Evolutionary conservation across 1,140 invertebrate species (phyloP).

Genomic region (Drosophila pectinifera): DNA sequence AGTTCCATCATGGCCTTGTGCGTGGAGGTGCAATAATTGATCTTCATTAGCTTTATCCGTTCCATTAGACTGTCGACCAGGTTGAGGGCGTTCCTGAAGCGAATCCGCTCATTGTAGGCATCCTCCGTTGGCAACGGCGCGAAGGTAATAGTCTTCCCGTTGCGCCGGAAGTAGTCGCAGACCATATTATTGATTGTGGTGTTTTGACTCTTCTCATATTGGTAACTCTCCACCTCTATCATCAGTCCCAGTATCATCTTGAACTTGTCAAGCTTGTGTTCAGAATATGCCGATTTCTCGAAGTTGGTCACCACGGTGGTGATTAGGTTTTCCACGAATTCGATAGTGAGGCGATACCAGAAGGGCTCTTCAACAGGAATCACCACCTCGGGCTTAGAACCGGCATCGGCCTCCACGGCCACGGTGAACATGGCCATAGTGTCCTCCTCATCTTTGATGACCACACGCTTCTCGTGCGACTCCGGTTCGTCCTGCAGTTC

Average conservation of each 20-base stretch:
- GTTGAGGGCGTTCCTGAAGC: slow-evolving; percentile 14
- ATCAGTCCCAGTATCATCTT: slow-evolving; percentile 11
- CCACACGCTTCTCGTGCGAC: neutral
- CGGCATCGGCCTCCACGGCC: neutral
- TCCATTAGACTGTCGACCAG: slow-evolving; percentile 23
- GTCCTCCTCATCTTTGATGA: slow-evolving; percentile 11
- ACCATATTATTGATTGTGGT: neutral
- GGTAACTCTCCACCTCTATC: neutral
- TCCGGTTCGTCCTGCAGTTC: slow-evolving; percentile 10
- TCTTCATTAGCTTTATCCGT: slow-evolving; percentile 16
- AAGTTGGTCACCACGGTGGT: slow-evolving; percentile 4
- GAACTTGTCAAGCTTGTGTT: slow-evolving; percentile 8
- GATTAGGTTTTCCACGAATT: slow-evolving; percentile 22
- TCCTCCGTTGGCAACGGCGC: neutral
- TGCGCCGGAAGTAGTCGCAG: slow-evolving; percentile 27
- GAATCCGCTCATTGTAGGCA: neutral
- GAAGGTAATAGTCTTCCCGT: slow-evolving; percentile 16
- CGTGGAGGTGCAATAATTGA: slow-evolving; percentile 2
- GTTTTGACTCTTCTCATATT: neutral
- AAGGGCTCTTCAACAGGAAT: neutral
- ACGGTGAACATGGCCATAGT: slow-evolving; percentile 39
- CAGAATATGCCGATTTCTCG: slow-evolving; percentile 3
- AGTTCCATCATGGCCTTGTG: slow-evolving; percentile 20
- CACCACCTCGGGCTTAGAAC: no score
- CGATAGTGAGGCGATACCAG: slow-evolving; percentile 13